Percentiles rank a stretch among this genome's conserved stretches.
phyloP scores from a whole-genome alignment of 2,113 vertebrate species.

The Pelvicachromis taeniatus region DNA sequence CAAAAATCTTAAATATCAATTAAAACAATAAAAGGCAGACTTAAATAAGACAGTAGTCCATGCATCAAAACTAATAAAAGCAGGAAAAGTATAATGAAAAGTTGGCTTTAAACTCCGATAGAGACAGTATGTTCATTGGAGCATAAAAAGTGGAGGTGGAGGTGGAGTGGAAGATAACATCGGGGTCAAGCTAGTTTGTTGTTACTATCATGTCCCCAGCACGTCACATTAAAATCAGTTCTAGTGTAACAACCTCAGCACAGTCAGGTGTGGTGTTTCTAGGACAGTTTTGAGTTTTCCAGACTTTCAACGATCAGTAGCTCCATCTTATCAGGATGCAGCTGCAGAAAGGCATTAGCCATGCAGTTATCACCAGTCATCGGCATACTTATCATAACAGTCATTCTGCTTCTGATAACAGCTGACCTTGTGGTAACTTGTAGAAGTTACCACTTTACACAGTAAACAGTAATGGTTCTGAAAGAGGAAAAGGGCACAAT shows the following conservation, averaged over 20 bases:
- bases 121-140: not conserved
- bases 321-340: not conserved
- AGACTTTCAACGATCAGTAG: not conserved
- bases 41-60: not conserved
- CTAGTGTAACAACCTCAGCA: not conserved
- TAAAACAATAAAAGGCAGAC: not conserved
- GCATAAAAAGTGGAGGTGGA: not conserved
- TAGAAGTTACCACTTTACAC: not conserved
- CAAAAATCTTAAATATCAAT: not conserved
- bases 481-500: not conserved
- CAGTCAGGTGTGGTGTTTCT: not conserved
- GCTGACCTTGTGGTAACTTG: not conserved
- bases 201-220: not conserved
- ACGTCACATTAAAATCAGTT: not conserved
- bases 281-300: not conserved
- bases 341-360: not conserved
- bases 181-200: not conserved
- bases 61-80: not conserved
- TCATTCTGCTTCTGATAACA: not conserved
- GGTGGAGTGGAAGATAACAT: not conserved
- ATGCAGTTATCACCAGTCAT: not conserved
- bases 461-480: not conserved
- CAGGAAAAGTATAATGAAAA: not conserved
- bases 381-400: not conserved
- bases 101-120: not conserved